phyloP scores from a whole-genome alignment of 2,797 vertebrate species.

The Scolopax rusticola region DNA sequence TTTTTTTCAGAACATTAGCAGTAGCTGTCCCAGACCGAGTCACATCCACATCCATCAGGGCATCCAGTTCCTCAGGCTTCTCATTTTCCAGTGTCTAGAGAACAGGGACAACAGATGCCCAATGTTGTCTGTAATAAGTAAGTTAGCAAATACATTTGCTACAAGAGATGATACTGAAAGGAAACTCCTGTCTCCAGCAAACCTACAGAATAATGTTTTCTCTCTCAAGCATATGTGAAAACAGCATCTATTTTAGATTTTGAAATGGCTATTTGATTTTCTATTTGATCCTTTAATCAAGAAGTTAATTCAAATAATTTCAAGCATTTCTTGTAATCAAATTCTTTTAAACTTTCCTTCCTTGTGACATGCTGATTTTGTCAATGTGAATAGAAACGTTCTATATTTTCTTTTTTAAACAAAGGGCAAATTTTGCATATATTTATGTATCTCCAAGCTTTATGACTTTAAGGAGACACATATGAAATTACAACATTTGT shows the following conservation, averaged over 20 bases:
- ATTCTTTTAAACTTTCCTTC: background rate
- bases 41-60: background rate
- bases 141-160: background rate
- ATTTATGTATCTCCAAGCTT: background rate
- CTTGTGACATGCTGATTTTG: background rate
- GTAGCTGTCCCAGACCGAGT: background rate
- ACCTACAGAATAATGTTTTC: background rate
- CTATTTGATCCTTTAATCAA: background rate
- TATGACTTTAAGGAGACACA: background rate
- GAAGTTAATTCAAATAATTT: background rate
- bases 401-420: background rate
- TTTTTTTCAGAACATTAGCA: background rate
- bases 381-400: background rate
- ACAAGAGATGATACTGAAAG: background rate
- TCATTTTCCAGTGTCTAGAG: background rate
- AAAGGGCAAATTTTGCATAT: background rate
- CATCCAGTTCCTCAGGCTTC: background rate
- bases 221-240: background rate
- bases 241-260: background rate
- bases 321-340: background rate
- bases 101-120: background rate
- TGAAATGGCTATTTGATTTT: background rate
- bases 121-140: background rate
- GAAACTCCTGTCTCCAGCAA: background rate
- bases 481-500: background rate